Evolutionary conservation across 2,113 vertebrate species (phyloP), one percentile per base, ranked within the genome.

Genomic region (Saimiri boliviensis): DNA sequence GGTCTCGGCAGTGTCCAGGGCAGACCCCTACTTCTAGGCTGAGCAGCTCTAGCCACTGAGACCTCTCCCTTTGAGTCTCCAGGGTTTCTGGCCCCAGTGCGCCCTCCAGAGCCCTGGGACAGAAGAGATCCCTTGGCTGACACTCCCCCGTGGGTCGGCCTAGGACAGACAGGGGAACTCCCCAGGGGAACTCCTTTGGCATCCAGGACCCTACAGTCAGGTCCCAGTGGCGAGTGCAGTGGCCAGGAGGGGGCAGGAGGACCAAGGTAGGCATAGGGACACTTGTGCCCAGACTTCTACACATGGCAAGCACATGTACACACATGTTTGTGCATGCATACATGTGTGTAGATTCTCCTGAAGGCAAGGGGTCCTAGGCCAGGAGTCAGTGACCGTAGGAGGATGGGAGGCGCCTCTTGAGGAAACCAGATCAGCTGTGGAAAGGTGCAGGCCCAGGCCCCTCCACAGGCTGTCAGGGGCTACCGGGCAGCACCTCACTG

Each of bases 401-500:
- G 42, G 23, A 35, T 16, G 85, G 83, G 83, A 27, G 77, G 93
- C 84, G 25, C 89, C 91, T 96, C 89, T 94, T 35, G 47, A 73
- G 92, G 95, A 74, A 37, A 27, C 3, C 42, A 0, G 1, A 74
- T 5, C 20, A 35, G 54, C 56, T 1, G 20, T 23, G 58, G 68
- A 11, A 25, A 47, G 8, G 11, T 13, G 2, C 54, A 58, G 21
- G 89, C 89, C 74, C 68, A n/a, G 16, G 70, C 83, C 80, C 35
- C 21, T 2, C 5, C 25, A 13, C 1, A 1, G 4, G 74, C 35
- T 20, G 3, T 0, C 19, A 54, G 1, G 27, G 17, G 63, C 92
- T 1, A 13, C 66, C 0, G 0, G 25, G 45, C 19, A 11, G 27
- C 19, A 0, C 27, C 95, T 99, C 98, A 99, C 97, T 99, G 99